A percentile compares a stretch with the other conserved stretches of the same genome.
Conservation (phyloP, 2,888 invertebrate species). For the Apamea sordens region DNA sequence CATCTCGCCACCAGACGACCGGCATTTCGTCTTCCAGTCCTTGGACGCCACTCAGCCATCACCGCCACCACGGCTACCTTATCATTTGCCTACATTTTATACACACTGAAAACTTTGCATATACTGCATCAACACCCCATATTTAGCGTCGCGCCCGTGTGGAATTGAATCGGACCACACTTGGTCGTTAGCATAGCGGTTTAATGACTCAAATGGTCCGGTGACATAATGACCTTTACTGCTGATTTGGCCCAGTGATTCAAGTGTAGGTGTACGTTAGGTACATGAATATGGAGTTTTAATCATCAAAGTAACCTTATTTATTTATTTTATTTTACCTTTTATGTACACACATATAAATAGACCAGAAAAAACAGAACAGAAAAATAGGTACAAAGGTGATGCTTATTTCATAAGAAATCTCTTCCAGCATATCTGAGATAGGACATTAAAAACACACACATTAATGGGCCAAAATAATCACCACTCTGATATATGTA, state of each 20-base stretch:
- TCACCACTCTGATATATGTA: too few species aligned
- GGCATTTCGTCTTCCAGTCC: not conserved
- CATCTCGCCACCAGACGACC: not conserved
- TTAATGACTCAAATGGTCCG: conserved; percentile 70
- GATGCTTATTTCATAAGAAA: too few species aligned
- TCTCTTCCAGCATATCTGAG: too few species aligned
- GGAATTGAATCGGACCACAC: conserved; percentile 70
- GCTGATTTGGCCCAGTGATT: conserved; percentile 51
- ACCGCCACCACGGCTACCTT: not conserved
- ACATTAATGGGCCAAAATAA: too few species aligned
- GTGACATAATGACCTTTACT: conserved; percentile 65
- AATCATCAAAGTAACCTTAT: not conserved
- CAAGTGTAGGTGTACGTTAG: conserved; percentile 17
- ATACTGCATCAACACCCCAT: conserved; percentile 69
- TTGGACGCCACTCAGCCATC: not conserved
- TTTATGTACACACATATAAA: too few species aligned
- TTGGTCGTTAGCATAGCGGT: conserved; percentile 69
- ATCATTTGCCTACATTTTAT: not conserved
- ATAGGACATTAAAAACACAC: too few species aligned
- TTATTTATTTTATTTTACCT: too few species aligned
- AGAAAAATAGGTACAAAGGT: too few species aligned
- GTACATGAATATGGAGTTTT: not conserved
- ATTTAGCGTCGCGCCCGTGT: conserved; percentile 69
- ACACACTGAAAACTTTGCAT: conserved; percentile 49
- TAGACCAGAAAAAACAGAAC: too few species aligned